These are phyloP conservation scores for Peromyscus attwateri DNA, from an alignment of 2,797 vertebrate genomes.

Conservation along the genomic window DNA sequence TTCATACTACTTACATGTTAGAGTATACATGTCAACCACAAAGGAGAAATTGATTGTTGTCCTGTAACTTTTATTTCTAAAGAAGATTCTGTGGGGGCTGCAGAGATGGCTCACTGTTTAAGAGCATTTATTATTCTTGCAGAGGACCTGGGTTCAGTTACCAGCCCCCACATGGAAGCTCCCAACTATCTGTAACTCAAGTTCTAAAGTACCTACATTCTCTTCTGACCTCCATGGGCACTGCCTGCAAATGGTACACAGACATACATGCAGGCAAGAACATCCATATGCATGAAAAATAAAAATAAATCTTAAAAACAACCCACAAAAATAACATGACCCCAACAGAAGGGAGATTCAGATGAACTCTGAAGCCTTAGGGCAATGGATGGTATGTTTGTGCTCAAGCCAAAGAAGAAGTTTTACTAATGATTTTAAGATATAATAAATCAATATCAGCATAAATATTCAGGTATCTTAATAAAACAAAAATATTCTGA, in stretches of 20 bases:
- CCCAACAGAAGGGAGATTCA: background rate
- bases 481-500: slow-evolving; percentile 23
- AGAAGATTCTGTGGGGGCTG: background rate
- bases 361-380: background rate
- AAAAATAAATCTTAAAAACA: background rate
- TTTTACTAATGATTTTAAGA: background rate
- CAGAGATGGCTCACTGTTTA: background rate
- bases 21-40: background rate
- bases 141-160: background rate
- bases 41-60: background rate
- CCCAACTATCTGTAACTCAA: no score
- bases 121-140: background rate
- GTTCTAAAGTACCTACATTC: background rate
- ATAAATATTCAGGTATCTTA: background rate
- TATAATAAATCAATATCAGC: background rate
- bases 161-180: no score
- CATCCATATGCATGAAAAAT: background rate
- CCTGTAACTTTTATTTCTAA: background rate
- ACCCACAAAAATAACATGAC: background rate
- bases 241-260: background rate
- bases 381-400: background rate
- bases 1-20: background rate
- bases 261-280: background rate
- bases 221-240: background rate
- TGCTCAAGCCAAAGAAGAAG: slow-evolving; percentile 1